Percentiles rank a stretch among this genome's conserved stretches.
phyloP scores from a whole-genome alignment of 2,113 vertebrate species.

The Quiscalus mexicanus region DNA sequence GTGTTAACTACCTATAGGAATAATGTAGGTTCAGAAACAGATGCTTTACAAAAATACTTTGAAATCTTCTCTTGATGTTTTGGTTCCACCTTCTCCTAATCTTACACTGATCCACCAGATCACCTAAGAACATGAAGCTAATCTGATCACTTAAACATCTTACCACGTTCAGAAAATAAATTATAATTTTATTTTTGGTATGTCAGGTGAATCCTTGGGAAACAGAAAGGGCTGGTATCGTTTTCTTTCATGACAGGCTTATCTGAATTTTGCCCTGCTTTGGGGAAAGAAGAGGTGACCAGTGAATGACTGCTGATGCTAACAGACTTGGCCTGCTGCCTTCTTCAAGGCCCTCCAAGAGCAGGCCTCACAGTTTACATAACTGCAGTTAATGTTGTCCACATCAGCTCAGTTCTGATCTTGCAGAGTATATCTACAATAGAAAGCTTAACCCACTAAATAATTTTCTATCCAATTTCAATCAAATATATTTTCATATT shows the following conservation, averaged over 20 bases:
- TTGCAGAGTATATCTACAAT: background rate
- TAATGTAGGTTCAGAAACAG: background rate
- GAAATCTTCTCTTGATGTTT: background rate
- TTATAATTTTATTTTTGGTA: background rate
- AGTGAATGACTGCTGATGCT: background rate
- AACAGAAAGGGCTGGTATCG: background rate
- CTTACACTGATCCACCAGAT: background rate
- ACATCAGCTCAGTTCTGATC: background rate
- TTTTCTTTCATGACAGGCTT: background rate
- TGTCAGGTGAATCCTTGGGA: background rate
- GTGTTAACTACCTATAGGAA: background rate
- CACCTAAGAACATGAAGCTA: background rate
- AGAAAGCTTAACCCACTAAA: background rate
- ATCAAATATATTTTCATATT: background rate
- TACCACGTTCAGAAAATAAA: background rate
- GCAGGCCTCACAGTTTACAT: background rate
- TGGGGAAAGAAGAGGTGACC: background rate
- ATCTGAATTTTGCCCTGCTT: background rate
- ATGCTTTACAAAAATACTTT: background rate
- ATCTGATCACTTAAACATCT: conserved; percentile 1
- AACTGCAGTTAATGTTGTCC: background rate
- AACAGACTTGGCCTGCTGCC: background rate
- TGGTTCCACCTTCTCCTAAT: background rate
- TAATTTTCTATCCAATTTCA: background rate
- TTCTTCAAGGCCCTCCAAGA: background rate